phyloP scores from a whole-genome alignment of 2,797 vertebrate genomes.

The Diplodus puntazzo region DNA sequence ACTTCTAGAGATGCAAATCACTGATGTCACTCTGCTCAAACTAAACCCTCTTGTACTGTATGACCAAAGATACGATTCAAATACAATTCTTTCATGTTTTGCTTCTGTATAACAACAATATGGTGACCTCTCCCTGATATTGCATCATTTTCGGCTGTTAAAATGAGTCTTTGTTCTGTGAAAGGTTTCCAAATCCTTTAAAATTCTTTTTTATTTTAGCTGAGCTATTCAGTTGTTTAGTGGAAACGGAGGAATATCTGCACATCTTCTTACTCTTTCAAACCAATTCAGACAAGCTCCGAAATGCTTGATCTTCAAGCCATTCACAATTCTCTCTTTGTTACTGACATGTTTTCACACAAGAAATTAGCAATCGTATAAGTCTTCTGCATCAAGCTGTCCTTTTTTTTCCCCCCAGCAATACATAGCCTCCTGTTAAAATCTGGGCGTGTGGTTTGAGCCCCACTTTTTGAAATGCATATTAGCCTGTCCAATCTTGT shows the following conservation, averaged over 20 bases:
- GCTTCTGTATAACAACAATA: background rate
- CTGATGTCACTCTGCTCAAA: background rate
- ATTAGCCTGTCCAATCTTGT: background rate
- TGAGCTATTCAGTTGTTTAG: background rate
- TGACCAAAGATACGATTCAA: background rate
- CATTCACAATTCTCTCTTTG: constrained; percentile 2
- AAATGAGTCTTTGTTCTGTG: background rate
- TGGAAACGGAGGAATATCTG: background rate
- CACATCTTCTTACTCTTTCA: background rate
- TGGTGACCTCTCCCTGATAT: background rate
- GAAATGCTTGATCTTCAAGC: background rate
- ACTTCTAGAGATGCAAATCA: background rate
- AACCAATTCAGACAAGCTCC: background rate
- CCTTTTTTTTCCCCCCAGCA: background rate
- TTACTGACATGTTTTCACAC: background rate
- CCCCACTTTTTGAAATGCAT: background rate
- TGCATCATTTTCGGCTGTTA: too few relatives aligned
- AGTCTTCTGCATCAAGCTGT: background rate
- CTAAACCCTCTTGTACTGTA: background rate
- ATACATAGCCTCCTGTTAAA: background rate
- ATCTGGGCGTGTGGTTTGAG: background rate
- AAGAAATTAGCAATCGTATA: background rate
- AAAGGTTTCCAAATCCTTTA: background rate
- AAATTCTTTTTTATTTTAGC: background rate
- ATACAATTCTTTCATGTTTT: background rate